Evolutionary conservation across 2,113 vertebrate genomes (phyloP), one percentile per base, ranked within the genome.

Genomic region (Phaethornis superciliosus): DNA sequence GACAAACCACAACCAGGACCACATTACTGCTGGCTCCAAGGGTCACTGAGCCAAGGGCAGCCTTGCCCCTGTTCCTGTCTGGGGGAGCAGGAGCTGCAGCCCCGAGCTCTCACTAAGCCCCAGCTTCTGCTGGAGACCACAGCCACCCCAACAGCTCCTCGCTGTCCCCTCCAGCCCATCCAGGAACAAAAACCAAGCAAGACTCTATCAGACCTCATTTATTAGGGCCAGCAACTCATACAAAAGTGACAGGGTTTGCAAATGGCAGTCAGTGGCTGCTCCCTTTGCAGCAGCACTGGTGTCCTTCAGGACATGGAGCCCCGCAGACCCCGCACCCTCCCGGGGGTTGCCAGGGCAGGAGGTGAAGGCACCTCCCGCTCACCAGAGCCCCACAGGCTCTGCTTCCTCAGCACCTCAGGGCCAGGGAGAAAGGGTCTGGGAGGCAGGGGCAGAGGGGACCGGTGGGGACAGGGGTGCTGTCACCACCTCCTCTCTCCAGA

Each of bases 141-240:
- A 14, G 15, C 23, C 3, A 3, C 40, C 47, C n/a, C 3, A 8
- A 28, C n/a, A n/a, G n/a, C 56, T 63, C 85, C 21, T 2, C 2
- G 0, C 46, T 33, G 71, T 46, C 51, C 60, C 58, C 42, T 81
- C 67, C 49, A 79, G 62, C 71, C 71, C 69, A 12, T 3, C 40
- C 56, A 93, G 71, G 42, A 94, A 95, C 23, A 44, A 88, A 79
- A 74, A 82, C 84, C 86, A 90, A 69, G 81, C 60, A 13, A 46
- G 46, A 64, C 33, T 96, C 84, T 71, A 23, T 26, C 84, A 89
- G 49, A 69, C n/a, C n/a, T n/a, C 24, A 32, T 96, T 95, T 96
- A 96, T 94, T 96, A 5, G 30, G 47, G 55, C 76, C 70, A 78
- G 74, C 26, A 35, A 32, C 15, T 18, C 27, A 28, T 46, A 69